Evolutionary conservation across 2,888 invertebrate species (phyloP).

Genomic region (Silvanus unidentatus): DNA sequence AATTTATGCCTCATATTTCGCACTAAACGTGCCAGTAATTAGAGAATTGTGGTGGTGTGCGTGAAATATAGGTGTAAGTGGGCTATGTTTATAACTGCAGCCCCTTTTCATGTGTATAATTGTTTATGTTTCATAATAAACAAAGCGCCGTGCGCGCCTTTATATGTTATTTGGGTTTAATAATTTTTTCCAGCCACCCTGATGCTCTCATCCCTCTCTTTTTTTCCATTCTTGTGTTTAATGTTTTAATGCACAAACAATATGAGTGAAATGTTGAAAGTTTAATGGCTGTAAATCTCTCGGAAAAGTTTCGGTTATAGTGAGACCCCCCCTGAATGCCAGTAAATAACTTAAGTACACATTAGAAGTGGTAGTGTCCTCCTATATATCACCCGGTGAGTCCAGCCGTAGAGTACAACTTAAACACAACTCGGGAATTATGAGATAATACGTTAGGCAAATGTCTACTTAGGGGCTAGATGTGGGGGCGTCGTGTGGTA

Average conservation of each 20-base stretch:
- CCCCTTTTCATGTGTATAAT: too few relatives aligned
- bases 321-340: constrained; percentile 35
- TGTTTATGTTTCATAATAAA: constrained; percentile 2
- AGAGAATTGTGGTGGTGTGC: constrained; percentile 48
- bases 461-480: constrained; percentile 36
- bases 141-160: not conserved
- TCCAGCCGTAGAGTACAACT: constrained; percentile 34
- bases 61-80: constrained; percentile 44
- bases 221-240: not conserved
- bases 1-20: constrained; percentile 49
- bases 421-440: constrained; percentile 45
- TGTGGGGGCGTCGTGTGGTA: constrained; percentile 6
- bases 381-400: constrained; percentile 40
- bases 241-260: constrained; percentile 20
- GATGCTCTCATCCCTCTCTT: too few relatives aligned
- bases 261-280: constrained; percentile 22
- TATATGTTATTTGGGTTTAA: too few relatives aligned
- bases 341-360: constrained; percentile 45
- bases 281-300: constrained; percentile 26
- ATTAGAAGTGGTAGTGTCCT: constrained; percentile 36
- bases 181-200: too few relatives aligned
- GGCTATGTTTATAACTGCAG: constrained; percentile 16
- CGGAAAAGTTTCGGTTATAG: constrained; percentile 15
- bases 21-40: constrained; percentile 47
- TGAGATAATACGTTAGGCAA: constrained; percentile 45